These are phyloP conservation scores for Diploptera punctata DNA, from an alignment of 2,888 invertebrate genomes.

Conservation along the genomic window DNA sequence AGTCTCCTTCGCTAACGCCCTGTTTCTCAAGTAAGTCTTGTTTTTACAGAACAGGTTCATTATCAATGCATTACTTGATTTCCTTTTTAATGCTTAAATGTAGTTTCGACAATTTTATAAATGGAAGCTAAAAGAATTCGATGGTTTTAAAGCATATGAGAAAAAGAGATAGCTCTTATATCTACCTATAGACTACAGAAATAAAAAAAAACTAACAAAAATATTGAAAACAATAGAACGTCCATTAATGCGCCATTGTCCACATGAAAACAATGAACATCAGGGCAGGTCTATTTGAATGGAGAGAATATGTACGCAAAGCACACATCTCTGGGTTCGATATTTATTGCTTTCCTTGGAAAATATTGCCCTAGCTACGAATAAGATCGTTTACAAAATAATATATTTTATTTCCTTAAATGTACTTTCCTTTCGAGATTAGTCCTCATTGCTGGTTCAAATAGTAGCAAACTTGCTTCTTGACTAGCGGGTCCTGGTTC, in stretches of 20 bases:
- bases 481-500: no score
- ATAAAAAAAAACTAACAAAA: background rate
- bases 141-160: constrained; percentile 20
- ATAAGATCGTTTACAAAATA: background rate
- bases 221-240: constrained; percentile 32
- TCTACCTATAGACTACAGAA: no score
- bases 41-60: constrained; percentile 21
- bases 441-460: no score
- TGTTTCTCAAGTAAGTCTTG: background rate
- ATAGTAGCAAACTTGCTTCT: no score
- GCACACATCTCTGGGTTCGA: background rate
- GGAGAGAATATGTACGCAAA: constrained; percentile 3
- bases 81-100: constrained; percentile 27
- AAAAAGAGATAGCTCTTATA: constrained; percentile 11
- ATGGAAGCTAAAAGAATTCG: constrained; percentile 32
- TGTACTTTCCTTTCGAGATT: no score
- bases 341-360: constrained; percentile 20
- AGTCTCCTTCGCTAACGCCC: constrained; percentile 8
- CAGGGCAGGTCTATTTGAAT: constrained; percentile 15
- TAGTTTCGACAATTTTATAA: constrained; percentile 35
- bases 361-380: background rate
- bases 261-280: constrained; percentile 21
- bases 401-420: no score
- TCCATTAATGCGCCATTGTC: constrained; percentile 36
- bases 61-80: constrained; percentile 35